These are phyloP conservation scores for Lithophane semibrunnea DNA, from an alignment of 2,888 invertebrate genomes.

Conservation along the genomic window DNA sequence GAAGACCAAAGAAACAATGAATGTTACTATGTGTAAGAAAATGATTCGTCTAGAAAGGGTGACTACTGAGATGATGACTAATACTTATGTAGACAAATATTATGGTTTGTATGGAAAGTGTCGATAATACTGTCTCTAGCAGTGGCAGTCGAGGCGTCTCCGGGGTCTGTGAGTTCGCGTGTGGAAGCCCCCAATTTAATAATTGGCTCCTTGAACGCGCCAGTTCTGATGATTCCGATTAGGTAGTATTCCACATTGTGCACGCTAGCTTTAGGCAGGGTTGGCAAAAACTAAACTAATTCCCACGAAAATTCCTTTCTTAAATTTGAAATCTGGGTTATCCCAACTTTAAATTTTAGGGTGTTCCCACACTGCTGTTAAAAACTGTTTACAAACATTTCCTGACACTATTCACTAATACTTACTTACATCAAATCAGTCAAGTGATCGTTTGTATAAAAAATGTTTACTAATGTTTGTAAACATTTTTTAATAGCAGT, in stretches of 20 bases:
- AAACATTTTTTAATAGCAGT: too few relatives aligned
- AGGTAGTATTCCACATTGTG: slow-evolving; percentile 20
- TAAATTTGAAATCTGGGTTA: too few relatives aligned
- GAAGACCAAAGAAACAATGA: background rate
- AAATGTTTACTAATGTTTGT: too few relatives aligned
- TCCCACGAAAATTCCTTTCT: too few relatives aligned
- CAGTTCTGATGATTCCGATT: slow-evolving; percentile 11
- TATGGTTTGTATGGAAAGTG: background rate
- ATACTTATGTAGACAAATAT: background rate
- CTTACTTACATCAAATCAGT: too few relatives aligned
- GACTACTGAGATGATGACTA: background rate
- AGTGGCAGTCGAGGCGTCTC: background rate
- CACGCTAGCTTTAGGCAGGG: slow-evolving; percentile 17
- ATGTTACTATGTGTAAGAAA: background rate
- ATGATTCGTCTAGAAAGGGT: background rate
- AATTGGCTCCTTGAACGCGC: slow-evolving; percentile 26
- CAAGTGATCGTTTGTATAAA: too few relatives aligned
- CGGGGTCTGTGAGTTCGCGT: slow-evolving; percentile 9
- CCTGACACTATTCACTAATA: too few relatives aligned
- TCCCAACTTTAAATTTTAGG: too few relatives aligned
- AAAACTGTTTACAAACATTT: too few relatives aligned
- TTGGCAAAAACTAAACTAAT: background rate
- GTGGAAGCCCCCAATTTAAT: slow-evolving; percentile 30
- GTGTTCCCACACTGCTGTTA: too few relatives aligned
- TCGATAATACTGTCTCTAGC: background rate